A percentile compares a stretch with the other conserved stretches of the same genome.
Conservation (phyloP, 2,113 vertebrate genomes). For the Oophaga pumilio region DNA sequence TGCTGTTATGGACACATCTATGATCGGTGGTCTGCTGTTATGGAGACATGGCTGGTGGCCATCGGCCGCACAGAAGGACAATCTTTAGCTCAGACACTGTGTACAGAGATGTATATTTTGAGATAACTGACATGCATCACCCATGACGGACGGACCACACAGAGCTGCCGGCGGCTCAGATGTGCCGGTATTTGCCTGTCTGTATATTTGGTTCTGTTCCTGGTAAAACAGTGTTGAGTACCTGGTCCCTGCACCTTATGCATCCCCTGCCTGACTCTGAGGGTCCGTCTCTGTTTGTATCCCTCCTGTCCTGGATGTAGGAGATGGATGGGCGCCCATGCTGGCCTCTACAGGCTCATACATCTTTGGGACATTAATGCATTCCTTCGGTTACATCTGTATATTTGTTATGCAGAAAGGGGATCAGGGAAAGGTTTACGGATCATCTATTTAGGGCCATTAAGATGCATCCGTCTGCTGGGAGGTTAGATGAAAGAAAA, state of each 20-base stretch:
- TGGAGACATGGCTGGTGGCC: too few species aligned
- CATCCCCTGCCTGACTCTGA: constrained; percentile 2
- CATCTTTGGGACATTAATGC: constrained; percentile 40
- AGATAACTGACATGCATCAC: not conserved
- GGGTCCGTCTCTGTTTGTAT: not conserved
- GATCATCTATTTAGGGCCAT: constrained; percentile 17
- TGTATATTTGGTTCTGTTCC: not conserved
- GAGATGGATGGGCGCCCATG: constrained; percentile 26
- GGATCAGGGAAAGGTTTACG: constrained; percentile 5
- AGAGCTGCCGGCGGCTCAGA: not conserved
- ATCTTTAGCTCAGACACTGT: not conserved
- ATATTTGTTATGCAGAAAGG: constrained; percentile 19
- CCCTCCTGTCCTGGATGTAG: not conserved
- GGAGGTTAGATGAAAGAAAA: not conserved
- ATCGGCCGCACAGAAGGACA: too few species aligned
- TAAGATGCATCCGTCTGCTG: not conserved
- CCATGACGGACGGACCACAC: not conserved
- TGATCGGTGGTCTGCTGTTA: not conserved
- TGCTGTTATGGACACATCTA: not conserved
- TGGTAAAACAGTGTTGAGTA: not conserved
- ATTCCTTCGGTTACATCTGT: constrained; percentile 34
- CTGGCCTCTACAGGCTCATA: constrained; percentile 1
- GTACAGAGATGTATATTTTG: not conserved
- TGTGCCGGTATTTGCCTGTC: not conserved
- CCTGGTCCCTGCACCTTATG: not conserved